phyloP scores from a whole-genome alignment of 2,888 invertebrate species.

The Anthrax anthrax region DNA sequence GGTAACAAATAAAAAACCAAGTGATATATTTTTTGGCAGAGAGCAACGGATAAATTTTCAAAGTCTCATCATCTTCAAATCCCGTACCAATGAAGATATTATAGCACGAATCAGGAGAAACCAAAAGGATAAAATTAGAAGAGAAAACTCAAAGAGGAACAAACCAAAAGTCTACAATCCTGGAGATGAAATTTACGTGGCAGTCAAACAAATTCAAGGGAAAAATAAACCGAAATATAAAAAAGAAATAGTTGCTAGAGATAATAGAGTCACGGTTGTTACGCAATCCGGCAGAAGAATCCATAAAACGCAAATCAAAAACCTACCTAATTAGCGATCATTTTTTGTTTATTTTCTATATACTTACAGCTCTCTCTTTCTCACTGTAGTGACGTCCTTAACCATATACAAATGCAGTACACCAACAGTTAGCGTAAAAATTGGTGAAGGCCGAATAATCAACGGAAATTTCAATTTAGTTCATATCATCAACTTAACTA shows the following conservation, averaged over 20 bases:
- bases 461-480: too few relatives aligned
- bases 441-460: too few relatives aligned
- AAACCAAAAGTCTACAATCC: slow-evolving; percentile 1
- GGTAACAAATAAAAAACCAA: slow-evolving; percentile 2
- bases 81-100: slow-evolving; percentile 1
- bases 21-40: slow-evolving; percentile 2
- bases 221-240: background rate
- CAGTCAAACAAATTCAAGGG: slow-evolving; percentile 1
- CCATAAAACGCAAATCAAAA: background rate
- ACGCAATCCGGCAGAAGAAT: background rate
- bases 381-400: too few relatives aligned
- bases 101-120: slow-evolving; percentile 1
- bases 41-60: slow-evolving; percentile 2
- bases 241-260: slow-evolving; percentile 1
- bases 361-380: too few relatives aligned
- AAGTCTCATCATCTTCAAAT: background rate
- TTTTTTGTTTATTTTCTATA: too few relatives aligned
- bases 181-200: slow-evolving; percentile 1
- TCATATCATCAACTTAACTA: too few relatives aligned
- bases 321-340: too few relatives aligned
- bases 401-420: too few relatives aligned
- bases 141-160: slow-evolving; percentile 1
- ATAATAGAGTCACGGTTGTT: background rate
- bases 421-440: too few relatives aligned
- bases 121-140: background rate